Percentiles rank a stretch among this genome's conserved stretches.
phyloP scores from a whole-genome alignment of 2,797 vertebrate species.

The Rallus crepitans region DNA sequence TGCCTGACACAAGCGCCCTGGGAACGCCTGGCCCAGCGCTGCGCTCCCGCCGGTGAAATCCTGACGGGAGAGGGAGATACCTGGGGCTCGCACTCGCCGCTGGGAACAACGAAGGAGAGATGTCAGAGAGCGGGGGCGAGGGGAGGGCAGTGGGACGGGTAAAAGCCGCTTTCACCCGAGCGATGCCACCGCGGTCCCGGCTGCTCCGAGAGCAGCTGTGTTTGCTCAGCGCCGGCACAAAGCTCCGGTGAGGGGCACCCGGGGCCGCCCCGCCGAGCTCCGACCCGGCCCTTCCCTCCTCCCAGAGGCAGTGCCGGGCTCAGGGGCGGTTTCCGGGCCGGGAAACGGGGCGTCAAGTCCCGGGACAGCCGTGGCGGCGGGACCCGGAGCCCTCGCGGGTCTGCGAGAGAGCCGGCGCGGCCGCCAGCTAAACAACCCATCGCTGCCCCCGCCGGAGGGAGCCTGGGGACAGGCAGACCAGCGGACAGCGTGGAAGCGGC shows the following conservation, averaged over 20 bases:
- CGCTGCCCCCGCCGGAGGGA: neutral
- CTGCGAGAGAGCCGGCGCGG: neutral
- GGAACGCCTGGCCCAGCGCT: neutral
- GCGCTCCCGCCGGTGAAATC: neutral
- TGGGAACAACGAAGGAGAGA: neutral
- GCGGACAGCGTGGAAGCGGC: neutral
- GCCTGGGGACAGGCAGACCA: neutral
- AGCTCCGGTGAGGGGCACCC: neutral
- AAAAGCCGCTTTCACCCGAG: neutral
- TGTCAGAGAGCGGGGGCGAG: neutral
- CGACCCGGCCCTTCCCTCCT: too few species aligned
- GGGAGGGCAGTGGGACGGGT: neutral
- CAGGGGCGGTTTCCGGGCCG: neutral
- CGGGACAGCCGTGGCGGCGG: neutral
- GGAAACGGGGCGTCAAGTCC: neutral
- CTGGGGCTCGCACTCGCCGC: neutral
- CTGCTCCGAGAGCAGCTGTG: neutral
- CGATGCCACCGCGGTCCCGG: neutral
- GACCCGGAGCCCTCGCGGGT: neutral
- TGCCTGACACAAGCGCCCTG: neutral
- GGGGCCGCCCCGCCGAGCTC: neutral
- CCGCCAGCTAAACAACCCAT: too few species aligned
- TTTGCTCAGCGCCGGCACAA: neutral
- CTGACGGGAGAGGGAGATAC: neutral
- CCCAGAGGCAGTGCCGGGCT: too few species aligned